These are phyloP conservation scores for Pomatorhinus ruficollis DNA, from an alignment of 2,113 vertebrate species.

Conservation along the genomic window DNA sequence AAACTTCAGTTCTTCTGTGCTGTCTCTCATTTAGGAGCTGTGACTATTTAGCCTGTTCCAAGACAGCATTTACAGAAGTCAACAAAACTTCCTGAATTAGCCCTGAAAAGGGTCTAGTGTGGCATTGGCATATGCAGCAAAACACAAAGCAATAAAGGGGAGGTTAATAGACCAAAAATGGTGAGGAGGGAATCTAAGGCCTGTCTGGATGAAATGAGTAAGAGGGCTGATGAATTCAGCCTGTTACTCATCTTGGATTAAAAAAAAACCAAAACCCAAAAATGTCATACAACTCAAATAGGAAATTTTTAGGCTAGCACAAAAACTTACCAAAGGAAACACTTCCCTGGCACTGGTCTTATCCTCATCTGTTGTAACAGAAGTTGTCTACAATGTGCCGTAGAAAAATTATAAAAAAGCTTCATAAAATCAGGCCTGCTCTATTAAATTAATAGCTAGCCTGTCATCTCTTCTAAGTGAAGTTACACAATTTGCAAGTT, in stretches of 20 bases:
- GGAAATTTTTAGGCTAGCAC: neutral
- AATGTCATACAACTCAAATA: neutral
- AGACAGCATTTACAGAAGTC: neutral
- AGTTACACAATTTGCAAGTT: neutral
- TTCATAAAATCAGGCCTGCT: neutral
- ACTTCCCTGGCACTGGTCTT: neutral
- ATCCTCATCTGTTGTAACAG: neutral
- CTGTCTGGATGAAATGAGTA: neutral
- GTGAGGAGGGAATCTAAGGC: neutral
- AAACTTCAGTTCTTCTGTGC: neutral
- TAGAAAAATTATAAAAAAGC: neutral
- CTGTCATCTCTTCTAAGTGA: neutral
- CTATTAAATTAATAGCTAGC: neutral
- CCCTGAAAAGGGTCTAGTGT: fast-evolving
- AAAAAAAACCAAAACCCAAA: neutral
- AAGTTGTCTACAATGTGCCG: neutral
- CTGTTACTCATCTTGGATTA: neutral
- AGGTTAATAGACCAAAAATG: neutral
- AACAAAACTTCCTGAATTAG: neutral
- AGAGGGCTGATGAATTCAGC: neutral
- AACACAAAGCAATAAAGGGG: neutral
- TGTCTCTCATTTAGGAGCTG: neutral
- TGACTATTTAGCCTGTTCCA: neutral
- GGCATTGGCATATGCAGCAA: neutral
- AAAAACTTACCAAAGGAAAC: neutral